Percentiles rank a stretch among this genome's conserved stretches.
These are phyloP conservation scores for Scrobipalpa costella DNA, from an alignment of 2,888 invertebrate species.

Conservation along the genomic window DNA sequence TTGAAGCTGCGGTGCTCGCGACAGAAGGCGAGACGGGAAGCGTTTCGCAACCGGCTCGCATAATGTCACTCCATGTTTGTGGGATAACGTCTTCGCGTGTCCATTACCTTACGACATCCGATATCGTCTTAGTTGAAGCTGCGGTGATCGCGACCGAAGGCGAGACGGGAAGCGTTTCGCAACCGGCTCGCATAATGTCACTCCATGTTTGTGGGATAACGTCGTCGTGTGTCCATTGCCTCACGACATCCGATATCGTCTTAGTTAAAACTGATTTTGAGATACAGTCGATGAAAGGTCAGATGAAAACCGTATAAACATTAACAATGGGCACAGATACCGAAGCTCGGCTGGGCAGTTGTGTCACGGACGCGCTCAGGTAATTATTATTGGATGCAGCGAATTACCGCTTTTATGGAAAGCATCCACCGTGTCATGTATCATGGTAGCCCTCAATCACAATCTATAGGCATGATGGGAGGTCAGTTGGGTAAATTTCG, in stretches of 20 bases:
- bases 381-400: slow-evolving; percentile 41
- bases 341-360: slow-evolving; percentile 45
- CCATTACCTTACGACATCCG: too few species aligned
- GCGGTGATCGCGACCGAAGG: slow-evolving; percentile 17
- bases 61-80: too few species aligned
- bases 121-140: too few species aligned
- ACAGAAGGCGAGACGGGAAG: too few species aligned
- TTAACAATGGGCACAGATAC: slow-evolving; percentile 35
- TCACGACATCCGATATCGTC: slow-evolving; percentile 10
- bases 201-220: slow-evolving; percentile 37
- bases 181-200: slow-evolving; percentile 53
- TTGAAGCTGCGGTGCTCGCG: background rate
- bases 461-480: background rate
- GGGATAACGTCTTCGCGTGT: too few species aligned
- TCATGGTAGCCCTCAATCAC: slow-evolving; percentile 40
- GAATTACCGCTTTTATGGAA: slow-evolving; percentile 41
- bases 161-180: slow-evolving; percentile 60
- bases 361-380: slow-evolving; percentile 57
- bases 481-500: slow-evolving; percentile 13
- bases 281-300: background rate
- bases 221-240: slow-evolving; percentile 17
- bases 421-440: slow-evolving; percentile 32
- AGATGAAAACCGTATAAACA: too few species aligned
- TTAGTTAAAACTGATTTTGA: background rate
- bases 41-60: too few species aligned